phyloP scores from a whole-genome alignment of 2,797 vertebrate species.

The Sebastes cheni region DNA sequence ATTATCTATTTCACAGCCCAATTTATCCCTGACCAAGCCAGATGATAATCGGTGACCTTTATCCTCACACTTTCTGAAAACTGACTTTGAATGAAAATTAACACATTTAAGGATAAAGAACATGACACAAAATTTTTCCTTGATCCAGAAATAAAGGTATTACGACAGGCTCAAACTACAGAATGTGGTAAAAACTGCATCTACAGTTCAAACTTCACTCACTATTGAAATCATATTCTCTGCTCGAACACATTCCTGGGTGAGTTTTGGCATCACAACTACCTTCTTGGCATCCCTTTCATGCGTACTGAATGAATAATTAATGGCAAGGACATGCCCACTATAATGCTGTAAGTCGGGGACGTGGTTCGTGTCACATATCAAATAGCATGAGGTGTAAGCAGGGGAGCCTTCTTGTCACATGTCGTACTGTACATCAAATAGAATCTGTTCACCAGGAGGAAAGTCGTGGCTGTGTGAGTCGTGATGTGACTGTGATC shows the following conservation, averaged over 20 bases:
- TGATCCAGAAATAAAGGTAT: neutral
- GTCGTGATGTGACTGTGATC: conserved; percentile 34
- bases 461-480: conserved; percentile 11
- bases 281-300: conserved; percentile 32
- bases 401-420: conserved; percentile 16
- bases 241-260: neutral
- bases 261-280: conserved; percentile 8
- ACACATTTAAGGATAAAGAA: neutral
- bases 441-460: conserved; percentile 13
- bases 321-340: conserved; percentile 41
- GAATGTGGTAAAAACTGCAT: neutral
- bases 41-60: neutral
- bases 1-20: neutral
- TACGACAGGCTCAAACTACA: neutral
- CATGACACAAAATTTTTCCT: neutral
- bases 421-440: conserved; percentile 27
- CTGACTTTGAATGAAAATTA: neutral
- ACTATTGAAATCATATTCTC: conserved; percentile 2
- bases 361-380: conserved; percentile 41
- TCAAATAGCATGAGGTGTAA: conserved; percentile 34
- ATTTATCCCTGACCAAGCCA: neutral
- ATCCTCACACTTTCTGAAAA: neutral
- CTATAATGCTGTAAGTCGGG: conserved; percentile 42
- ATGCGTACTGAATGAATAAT: conserved; percentile 49
- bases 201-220: neutral